Evolutionary conservation across 2,113 vertebrate species (phyloP).

Genomic region (Indicator maculatus): DNA sequence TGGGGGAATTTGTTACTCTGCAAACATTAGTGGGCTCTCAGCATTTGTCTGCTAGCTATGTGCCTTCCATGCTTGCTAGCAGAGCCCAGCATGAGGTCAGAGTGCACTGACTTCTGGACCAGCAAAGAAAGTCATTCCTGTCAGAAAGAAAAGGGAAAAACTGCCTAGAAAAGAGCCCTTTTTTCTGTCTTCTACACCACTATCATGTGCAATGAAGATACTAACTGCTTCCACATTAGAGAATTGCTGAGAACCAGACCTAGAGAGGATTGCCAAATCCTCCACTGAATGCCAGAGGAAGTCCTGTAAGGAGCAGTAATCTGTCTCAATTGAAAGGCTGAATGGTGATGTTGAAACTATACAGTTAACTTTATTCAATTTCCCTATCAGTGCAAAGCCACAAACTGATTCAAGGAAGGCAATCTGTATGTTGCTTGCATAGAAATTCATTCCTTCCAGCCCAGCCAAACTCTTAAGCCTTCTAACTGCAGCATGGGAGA

Average conservation of each 20-base stretch:
- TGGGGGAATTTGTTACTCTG: not conserved
- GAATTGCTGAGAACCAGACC: conserved; percentile 48
- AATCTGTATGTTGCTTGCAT: not conserved
- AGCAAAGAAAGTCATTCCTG: conserved; percentile 1
- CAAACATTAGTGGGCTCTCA: not conserved
- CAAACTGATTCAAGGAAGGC: not conserved
- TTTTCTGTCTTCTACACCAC: not conserved
- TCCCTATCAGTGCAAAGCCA: not conserved
- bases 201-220: not conserved
- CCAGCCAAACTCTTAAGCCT: not conserved
- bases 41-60: not conserved
- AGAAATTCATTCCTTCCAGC: not conserved
- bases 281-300: conserved; percentile 41
- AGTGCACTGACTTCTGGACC: not conserved
- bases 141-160: not conserved
- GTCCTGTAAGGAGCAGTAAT: conserved; percentile 21
- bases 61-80: not conserved
- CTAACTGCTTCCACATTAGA: not conserved
- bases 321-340: conserved; percentile 29
- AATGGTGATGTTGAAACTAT: not conserved
- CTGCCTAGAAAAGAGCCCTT: not conserved
- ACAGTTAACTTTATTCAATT: not conserved
- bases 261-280: conserved; percentile 31
- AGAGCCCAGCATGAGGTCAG: not conserved
- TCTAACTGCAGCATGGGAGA: not conserved